These are phyloP conservation scores for Lagopus muta DNA, from an alignment of 2,113 vertebrate species.

Conservation along the genomic window DNA sequence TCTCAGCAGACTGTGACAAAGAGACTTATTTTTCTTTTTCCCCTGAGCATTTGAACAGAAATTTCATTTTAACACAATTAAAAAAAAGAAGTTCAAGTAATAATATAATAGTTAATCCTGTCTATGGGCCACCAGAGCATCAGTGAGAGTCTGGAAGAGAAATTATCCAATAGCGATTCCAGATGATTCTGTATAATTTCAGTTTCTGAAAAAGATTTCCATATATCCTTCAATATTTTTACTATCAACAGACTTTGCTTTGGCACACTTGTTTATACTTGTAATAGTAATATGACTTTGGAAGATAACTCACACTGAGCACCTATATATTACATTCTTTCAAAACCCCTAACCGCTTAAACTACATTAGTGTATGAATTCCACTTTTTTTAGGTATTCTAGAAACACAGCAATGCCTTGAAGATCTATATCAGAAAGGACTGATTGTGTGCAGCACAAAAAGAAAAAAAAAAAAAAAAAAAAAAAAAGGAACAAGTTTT, in stretches of 20 bases:
- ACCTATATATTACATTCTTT: slow-evolving; percentile 40
- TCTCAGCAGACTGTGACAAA: not conserved
- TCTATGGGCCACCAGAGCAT: not conserved
- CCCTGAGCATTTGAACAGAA: not conserved
- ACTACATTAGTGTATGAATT: slow-evolving; percentile 9
- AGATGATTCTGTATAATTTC: slow-evolving; percentile 19
- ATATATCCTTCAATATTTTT: not conserved
- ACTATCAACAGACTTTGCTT: not conserved
- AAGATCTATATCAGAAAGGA: not conserved
- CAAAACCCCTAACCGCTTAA: slow-evolving; percentile 15
- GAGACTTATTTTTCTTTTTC: not conserved
- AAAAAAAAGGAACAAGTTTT: too few species aligned
- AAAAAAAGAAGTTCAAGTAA: not conserved
- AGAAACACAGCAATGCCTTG: slow-evolving; percentile 1
- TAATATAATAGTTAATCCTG: not conserved
- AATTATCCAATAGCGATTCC: too few species aligned
- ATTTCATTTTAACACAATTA: not conserved
- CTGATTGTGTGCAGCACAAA: slow-evolving; percentile 5
- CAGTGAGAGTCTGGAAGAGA: not conserved
- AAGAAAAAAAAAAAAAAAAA: not conserved
- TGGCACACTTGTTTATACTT: slow-evolving; percentile 47
- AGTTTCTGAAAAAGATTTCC: slow-evolving; percentile 15
- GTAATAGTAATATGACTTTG: slow-evolving; percentile 24
- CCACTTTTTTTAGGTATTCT: slow-evolving; percentile 9
- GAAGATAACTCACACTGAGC: slow-evolving; percentile 10